Base-by-base conservation (phyloP, 2,797 vertebrate genomes). In the Alexandromys oeconomus region DNA sequence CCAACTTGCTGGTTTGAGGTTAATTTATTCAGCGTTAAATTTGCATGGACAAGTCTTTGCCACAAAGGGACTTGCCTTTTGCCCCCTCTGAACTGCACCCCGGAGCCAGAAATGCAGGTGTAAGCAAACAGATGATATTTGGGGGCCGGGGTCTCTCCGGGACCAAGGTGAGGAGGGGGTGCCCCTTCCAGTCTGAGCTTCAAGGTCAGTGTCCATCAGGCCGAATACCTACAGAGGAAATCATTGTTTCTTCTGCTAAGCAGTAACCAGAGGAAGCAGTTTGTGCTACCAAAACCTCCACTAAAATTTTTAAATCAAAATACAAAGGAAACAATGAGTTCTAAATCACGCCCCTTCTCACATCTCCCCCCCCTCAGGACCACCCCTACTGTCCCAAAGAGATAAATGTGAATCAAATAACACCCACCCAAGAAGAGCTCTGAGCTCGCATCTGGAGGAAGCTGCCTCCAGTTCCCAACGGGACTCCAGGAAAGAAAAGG, bases 1-100 rank as follows among this genome's bases (percentile, higher is more conserved):
- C 97, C 97, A 98, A 98, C 98, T 98, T 98, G 98, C 98, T 98
- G 97, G 97, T 98, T 98, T 98, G 97, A 98, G 97, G 97, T 98
- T 98, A 98, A 98, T 99, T 98, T 99, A 98, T 98, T 98, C 88
- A 97, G 79, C 93, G 93, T 98, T 96, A 73, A 93, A 95, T 98
- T 98, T 98, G 96, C 97, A 97, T 97, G 92, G 96, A 96, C 84
- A 96, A 98, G 95, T 79, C 94, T 97, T 97, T 96, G 69, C 93
- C 81, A 96, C 79, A 91, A 89, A 92, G 80, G 92, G 92, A 97
- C 87, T 96, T 96, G 92, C 86, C 93, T 97, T 95, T 93, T 95
- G 90, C 90, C 79, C 92, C 95, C 92, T 94, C 51, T 27, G 10
- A 82, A 84, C 92, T 80, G 73, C 0, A 2, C 76, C 71, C 88